Evolutionary conservation across 2,797 vertebrate species (phyloP).

Genomic region (Smutsia temminckii): DNA sequence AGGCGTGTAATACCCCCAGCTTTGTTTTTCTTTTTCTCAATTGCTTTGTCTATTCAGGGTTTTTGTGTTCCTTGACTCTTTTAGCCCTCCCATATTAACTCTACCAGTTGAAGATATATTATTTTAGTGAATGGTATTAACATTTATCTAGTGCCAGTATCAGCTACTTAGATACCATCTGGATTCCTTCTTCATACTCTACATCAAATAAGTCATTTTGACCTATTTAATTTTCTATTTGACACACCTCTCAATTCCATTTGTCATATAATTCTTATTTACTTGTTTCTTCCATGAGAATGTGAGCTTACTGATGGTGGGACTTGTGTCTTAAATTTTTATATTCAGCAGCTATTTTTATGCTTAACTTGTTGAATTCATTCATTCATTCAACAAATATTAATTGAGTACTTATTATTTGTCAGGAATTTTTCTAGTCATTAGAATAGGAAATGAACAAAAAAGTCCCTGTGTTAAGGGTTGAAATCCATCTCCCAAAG

Average conservation of each 20-base stretch:
- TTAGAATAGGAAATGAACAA: background rate
- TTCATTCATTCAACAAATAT: background rate
- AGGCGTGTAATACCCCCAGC: too few species aligned
- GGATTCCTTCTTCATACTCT: background rate
- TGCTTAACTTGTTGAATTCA: background rate
- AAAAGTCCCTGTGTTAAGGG: background rate
- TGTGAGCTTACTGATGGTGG: background rate
- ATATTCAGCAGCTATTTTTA: background rate
- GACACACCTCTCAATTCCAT: background rate
- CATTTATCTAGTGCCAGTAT: background rate
- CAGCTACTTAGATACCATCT: background rate
- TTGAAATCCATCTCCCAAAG: background rate
- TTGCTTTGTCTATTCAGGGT: too few species aligned
- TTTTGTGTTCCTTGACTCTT: background rate
- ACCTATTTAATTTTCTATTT: slow-evolving; percentile 23
- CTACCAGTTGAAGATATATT: background rate
- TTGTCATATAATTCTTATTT: background rate
- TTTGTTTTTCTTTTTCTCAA: too few species aligned
- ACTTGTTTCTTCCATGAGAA: background rate
- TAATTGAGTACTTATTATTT: background rate
- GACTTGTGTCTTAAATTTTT: background rate
- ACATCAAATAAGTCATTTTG: background rate
- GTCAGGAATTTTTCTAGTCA: background rate
- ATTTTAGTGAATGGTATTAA: slow-evolving; percentile 24
- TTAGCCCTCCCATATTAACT: background rate